Conservation (phyloP, 37 sponge, comb jelly and placozoan genomes). For the Chondrosia reniformis region DNA sequence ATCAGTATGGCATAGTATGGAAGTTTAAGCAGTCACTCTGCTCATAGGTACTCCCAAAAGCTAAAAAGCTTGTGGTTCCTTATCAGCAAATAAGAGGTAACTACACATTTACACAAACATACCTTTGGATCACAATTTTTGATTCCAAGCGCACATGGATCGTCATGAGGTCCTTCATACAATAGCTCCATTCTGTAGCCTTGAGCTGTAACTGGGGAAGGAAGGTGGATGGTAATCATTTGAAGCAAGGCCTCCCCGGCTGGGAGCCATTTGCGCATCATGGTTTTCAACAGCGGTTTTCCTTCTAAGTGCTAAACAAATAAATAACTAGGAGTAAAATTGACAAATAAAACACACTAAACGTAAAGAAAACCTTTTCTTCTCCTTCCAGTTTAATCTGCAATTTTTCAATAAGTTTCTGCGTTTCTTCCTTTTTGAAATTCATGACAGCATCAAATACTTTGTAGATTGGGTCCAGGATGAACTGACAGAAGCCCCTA, state of each 20-base stretch:
- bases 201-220: slow-evolving; percentile 97
- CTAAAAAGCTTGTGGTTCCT: no score
- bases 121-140: slow-evolving; percentile 94
- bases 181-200: slow-evolving; percentile 95
- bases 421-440: slow-evolving; percentile 86
- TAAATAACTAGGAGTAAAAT: neutral
- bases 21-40: no score
- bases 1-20: no score
- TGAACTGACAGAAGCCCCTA: slow-evolving; percentile 95
- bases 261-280: slow-evolving; percentile 90
- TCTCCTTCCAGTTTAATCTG: slow-evolving; percentile 79
- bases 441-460: slow-evolving; percentile 92
- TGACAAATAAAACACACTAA: neutral
- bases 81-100: no score
- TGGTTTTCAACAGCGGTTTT: slow-evolving; percentile 62
- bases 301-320: slow-evolving; percentile 34
- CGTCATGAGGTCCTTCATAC: slow-evolving; percentile 98
- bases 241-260: slow-evolving; percentile 93
- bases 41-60: no score
- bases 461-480: slow-evolving; percentile 99
- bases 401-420: slow-evolving; percentile 80
- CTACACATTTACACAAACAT: no score
- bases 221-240: slow-evolving; percentile 98
- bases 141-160: slow-evolving; percentile 84
- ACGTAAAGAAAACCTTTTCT: slow-evolving; percentile 38